Evolutionary conservation across 2,888 invertebrate genomes (phyloP).

Genomic region (Quadroppia sp.): DNA sequence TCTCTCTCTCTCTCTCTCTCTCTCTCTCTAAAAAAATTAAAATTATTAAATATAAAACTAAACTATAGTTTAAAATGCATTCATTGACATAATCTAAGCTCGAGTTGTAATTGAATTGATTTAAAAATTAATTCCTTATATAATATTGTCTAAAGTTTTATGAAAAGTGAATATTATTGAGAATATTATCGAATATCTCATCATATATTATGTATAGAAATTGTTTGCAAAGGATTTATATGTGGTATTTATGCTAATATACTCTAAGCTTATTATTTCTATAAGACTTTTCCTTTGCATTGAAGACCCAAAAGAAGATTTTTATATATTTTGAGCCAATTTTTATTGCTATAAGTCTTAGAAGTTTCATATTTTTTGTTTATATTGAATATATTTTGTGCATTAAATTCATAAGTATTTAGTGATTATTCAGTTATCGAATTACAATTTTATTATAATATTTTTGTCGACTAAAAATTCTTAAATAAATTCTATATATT

Average conservation of each 20-base stretch:
- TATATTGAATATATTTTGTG: background rate
- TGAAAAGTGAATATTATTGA: background rate
- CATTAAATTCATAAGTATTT: background rate
- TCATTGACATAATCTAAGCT: too few species aligned
- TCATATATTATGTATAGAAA: conserved; percentile 16
- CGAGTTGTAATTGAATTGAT: too few species aligned
- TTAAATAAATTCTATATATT: background rate
- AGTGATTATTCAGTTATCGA: conserved; percentile 14
- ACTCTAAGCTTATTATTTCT: conserved; percentile 31
- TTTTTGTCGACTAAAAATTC: background rate
- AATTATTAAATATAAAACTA: conserved; percentile 1
- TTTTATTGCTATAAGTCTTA: conserved; percentile 16
- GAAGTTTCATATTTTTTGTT: conserved; percentile 18
- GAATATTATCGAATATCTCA: conserved; percentile 3
- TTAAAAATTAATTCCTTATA: background rate
- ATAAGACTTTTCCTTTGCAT: background rate
- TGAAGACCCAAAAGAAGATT: background rate
- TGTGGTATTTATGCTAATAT: conserved; percentile 31
- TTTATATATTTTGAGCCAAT: background rate
- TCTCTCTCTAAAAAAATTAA: too few species aligned
- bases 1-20: background rate
- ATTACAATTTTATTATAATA: conserved; percentile 16
- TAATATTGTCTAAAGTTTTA: background rate
- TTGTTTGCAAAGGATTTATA: background rate
- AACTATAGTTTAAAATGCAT: too few species aligned